Evolutionary conservation across 2,888 invertebrate species (phyloP), one percentile per base, ranked within the genome.

Genomic region (Caenorhabditis wallacei): DNA sequence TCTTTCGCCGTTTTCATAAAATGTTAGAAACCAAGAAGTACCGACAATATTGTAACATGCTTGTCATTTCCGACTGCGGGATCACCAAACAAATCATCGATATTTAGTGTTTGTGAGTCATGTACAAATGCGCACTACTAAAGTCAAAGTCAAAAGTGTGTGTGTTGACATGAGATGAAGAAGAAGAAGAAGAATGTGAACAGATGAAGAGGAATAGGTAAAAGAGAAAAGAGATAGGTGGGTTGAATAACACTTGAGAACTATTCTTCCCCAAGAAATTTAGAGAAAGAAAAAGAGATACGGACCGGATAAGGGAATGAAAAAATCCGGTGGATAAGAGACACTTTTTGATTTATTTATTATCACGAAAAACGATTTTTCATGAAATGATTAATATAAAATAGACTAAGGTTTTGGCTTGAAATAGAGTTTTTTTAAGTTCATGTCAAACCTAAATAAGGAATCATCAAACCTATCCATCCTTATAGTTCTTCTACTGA

Each of bases 191-290:
- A 51, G 57, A n/a, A 24, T 18, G 43, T 63, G 20, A 72, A 64
- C 22, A 20, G 30, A n/a, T n/a, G 40, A 51, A 48, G 54, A 66
- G 37, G 40, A 46, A 72, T 37, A 37, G 57, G 63, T 56, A 66
- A 51, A 35, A 56, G 57, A 56, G 74, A 61, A 48, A 20, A 37
- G 68, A 20, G 59, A 48, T 48, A 51, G 48, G 51, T 24, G 30
- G 48, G 63, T 43, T 46, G 66, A 69, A 68, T 63, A 74, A 69
- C 66, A 79, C 59, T 68, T 80, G 69, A 74, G 64, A 75, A 72
- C 18, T 24, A n/a, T 40, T 37, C 22, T n/a, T 53, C 43, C 59
- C 18, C 46, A 51, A 64, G 51, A 61, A 51, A 66, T 66, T 51
- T 51, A 40, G 64, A 13, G 24, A 30, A 22, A 16, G n/a, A 56